Evolutionary conservation across 2,113 vertebrate species (phyloP).

Genomic region (Passer montanus): DNA sequence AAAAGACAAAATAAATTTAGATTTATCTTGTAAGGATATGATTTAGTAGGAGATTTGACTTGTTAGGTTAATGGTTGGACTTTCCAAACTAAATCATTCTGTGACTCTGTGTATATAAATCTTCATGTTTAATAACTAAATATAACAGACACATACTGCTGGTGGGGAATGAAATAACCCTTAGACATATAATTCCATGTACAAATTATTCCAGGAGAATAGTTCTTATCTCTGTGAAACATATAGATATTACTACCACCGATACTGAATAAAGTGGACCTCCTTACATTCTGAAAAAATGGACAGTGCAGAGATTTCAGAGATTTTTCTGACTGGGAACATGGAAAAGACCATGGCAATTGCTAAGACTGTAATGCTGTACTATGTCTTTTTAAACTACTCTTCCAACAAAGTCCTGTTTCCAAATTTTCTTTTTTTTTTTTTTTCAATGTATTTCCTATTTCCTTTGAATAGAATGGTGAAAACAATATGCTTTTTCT

Average conservation of each 20-base stretch:
- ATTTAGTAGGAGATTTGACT: background rate
- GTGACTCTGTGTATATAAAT: background rate
- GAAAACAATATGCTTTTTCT: background rate
- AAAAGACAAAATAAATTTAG: background rate
- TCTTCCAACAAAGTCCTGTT: background rate
- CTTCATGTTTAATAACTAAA: background rate
- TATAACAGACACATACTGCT: background rate
- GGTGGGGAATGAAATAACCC: background rate
- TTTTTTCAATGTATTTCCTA: background rate
- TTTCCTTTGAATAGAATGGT: background rate
- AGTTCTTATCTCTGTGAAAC: background rate
- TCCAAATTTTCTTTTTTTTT: background rate
- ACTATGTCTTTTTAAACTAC: background rate
- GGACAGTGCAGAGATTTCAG: background rate
- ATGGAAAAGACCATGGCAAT: background rate
- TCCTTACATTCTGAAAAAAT: background rate
- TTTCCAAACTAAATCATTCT: background rate
- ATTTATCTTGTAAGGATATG: background rate
- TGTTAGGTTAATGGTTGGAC: background rate
- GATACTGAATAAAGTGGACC: background rate
- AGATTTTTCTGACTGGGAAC: background rate
- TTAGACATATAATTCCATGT: background rate
- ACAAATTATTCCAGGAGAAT: background rate
- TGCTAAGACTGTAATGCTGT: background rate
- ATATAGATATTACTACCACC: background rate